These are phyloP conservation scores for Semicossyphus pulcher DNA, from an alignment of 2,113 vertebrate species.

Conservation along the genomic window DNA sequence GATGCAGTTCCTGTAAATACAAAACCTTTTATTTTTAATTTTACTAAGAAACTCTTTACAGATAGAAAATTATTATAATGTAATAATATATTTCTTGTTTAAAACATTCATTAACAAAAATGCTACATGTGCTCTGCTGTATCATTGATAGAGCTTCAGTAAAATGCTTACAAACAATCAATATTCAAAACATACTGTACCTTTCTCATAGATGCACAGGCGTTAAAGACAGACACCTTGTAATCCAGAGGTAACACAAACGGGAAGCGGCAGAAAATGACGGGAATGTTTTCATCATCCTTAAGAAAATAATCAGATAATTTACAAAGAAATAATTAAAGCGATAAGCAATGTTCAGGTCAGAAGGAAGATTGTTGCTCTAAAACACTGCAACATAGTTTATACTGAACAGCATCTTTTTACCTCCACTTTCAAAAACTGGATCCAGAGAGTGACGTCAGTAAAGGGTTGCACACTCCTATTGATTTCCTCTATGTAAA, in stretches of 20 bases:
- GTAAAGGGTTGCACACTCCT: fast-evolving
- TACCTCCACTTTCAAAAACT: constrained; percentile 46
- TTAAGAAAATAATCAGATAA: constrained; percentile 28
- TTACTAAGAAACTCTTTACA: too few relatives aligned
- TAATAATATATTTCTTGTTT: too few relatives aligned
- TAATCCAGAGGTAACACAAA: constrained; percentile 70
- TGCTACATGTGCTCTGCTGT: too few relatives aligned
- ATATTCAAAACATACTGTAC: constrained; percentile 38
- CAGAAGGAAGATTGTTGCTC: too few relatives aligned
- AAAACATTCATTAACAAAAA: too few relatives aligned
- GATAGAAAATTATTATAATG: too few relatives aligned
- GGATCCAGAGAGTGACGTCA: constrained; percentile 45
- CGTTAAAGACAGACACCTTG: constrained; percentile 63
- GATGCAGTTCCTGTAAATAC: constrained; percentile 36
- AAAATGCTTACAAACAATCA: background rate
- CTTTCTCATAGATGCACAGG: background rate
- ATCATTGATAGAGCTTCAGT: background rate
- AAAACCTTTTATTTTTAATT: too few relatives aligned
- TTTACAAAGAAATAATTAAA: background rate
- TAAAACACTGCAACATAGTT: background rate
- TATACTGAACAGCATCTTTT: background rate
- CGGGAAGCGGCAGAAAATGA: constrained; percentile 78
- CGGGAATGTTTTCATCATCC: constrained; percentile 53
- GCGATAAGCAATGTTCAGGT: too few relatives aligned
- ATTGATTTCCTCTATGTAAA: constrained; percentile 72